These are phyloP conservation scores for Coracopsis vasa DNA, from an alignment of 2,113 vertebrate species.

Conservation along the genomic window DNA sequence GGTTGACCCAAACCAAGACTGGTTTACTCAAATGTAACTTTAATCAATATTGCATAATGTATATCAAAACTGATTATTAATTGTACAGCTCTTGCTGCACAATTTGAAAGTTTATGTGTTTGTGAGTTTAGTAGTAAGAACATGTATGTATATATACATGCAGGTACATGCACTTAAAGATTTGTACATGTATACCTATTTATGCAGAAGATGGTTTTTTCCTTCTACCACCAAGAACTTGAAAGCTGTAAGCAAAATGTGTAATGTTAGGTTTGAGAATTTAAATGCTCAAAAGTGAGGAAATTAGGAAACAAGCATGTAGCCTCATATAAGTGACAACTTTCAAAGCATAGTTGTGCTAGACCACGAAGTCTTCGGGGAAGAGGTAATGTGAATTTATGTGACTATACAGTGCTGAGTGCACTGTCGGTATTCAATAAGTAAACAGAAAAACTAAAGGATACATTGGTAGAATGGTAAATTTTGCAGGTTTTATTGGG, in stretches of 20 bases:
- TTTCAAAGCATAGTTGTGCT: background rate
- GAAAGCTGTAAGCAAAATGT: background rate
- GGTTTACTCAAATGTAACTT: background rate
- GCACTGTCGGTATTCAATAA: background rate
- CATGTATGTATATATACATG: background rate
- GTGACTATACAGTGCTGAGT: background rate
- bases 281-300: background rate
- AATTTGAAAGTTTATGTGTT: background rate
- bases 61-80: background rate
- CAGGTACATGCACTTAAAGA: background rate
- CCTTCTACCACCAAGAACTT: background rate
- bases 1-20: background rate
- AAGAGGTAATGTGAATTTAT: background rate
- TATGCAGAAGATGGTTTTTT: background rate
- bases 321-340: background rate
- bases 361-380: background rate
- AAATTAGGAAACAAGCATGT: background rate
- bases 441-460: background rate
- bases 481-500: background rate
- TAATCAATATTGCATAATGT: background rate
- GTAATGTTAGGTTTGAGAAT: background rate
- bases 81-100: background rate
- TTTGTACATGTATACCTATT: background rate
- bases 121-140: background rate
- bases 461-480: background rate